These are phyloP conservation scores for Azemiops feae DNA, from an alignment of 2,113 vertebrate species.

Conservation along the genomic window DNA sequence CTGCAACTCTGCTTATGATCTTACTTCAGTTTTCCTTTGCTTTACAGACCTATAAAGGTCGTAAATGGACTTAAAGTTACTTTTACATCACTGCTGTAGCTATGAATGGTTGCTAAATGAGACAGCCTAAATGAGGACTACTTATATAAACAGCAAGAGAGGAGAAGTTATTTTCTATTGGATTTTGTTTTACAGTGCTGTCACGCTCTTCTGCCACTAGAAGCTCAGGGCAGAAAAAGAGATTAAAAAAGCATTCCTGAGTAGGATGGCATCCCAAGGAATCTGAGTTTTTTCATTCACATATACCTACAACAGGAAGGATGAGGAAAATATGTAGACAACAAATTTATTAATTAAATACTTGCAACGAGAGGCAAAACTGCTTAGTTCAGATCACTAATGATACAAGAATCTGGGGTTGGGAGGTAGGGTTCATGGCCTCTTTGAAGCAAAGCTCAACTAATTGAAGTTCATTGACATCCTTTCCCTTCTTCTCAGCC, in stretches of 20 bases:
- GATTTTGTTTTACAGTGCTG: background rate
- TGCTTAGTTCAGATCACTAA: background rate
- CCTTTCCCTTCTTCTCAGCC: background rate
- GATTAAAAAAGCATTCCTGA: background rate
- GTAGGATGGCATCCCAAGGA: background rate
- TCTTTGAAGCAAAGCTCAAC: background rate
- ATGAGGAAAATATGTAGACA: background rate
- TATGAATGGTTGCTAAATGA: background rate
- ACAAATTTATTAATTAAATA: background rate
- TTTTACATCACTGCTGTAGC: background rate
- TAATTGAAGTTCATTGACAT: background rate
- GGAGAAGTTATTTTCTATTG: background rate
- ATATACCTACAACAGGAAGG: background rate
- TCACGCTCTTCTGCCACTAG: background rate
- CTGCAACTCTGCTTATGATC: background rate
- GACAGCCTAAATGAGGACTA: background rate
- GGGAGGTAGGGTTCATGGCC: background rate
- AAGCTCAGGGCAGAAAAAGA: background rate
- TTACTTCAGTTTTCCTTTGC: background rate
- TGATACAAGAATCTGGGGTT: background rate
- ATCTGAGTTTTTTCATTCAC: background rate
- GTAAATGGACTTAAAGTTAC: background rate
- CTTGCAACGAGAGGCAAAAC: background rate
- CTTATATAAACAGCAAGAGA: background rate
- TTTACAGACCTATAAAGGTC: background rate